Evolutionary conservation across 2,888 invertebrate genomes (phyloP), one percentile per base, ranked within the genome.

Genomic region (Prosopocoilus inquinatus): DNA sequence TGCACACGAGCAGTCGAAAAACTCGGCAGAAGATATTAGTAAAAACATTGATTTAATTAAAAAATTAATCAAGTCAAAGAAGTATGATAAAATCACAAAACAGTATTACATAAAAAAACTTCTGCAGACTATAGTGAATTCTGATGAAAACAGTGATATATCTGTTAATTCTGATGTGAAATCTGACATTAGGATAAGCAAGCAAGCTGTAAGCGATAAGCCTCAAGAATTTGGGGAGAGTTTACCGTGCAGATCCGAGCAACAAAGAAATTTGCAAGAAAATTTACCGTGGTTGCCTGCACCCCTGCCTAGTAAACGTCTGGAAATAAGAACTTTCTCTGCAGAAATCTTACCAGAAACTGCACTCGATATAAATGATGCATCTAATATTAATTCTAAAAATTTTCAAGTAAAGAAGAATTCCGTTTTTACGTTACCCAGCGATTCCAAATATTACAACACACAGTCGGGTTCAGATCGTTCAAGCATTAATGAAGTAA

Each of bases 61-160:
- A 66, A 79, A 79, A 50, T 78, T 87, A 36, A 74, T 87, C 11
- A 80, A 83, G 59, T 80, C 82, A 28, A 82, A 83, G 60, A 82
- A 82, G 62, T 81, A 84, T 61, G 82, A 86, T 70, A 73, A 80
- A 11, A 75, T 79, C 34, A 77, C 84, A 3, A 87, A 86, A 71
- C 84, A 84, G 62, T 79, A 82, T 64, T 79, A 88, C 44, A 80
- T 88, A 11, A 85, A 84, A 66, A 84, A 84, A 68, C 81, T 89
- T 49, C 83, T 88, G 0, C 79, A 83, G 59, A 81, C 83, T 69
- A 76, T 88, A 9, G 73, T 85, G 0, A 81, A 80, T 44, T 79
- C 82, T 0, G 83, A 80, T 61, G 86, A 85, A 67, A 45, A 39
- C n/a, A 56, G 51, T 20, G 59, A 60, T 49, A 28, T 47, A 9